Evolutionary conservation across 2,888 invertebrate genomes (phyloP).

Genomic region (Cantharis rufa): DNA sequence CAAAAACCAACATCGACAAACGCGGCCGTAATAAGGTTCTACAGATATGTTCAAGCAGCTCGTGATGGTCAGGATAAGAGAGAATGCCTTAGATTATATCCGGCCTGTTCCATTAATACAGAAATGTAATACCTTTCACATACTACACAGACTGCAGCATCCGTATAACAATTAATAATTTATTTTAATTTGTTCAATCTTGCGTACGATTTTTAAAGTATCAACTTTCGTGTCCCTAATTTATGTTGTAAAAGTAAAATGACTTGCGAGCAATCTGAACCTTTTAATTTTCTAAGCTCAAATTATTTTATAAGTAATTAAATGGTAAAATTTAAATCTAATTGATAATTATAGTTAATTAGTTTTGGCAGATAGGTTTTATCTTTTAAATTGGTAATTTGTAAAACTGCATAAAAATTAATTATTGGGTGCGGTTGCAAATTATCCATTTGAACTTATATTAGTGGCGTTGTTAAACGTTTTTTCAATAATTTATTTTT

Average conservation of each 20-base stretch:
- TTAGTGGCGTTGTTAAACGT: neutral
- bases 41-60: conserved; percentile 79
- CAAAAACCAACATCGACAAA: conserved; percentile 70
- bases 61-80: conserved; percentile 81
- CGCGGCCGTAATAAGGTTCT: conserved; percentile 73
- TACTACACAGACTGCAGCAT: neutral
- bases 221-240: neutral
- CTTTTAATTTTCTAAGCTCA: neutral
- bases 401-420: neutral
- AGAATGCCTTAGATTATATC: conserved; percentile 71
- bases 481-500: neutral
- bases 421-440: neutral
- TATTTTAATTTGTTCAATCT: neutral
- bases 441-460: neutral
- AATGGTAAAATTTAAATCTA: neutral
- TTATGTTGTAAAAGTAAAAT: neutral
- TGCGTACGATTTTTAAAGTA: neutral
- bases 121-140: conserved; percentile 48
- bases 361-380: neutral
- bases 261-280: neutral
- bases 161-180: neutral
- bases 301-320: neutral
- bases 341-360: neutral
- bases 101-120: conserved; percentile 72
- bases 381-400: neutral